These are phyloP conservation scores for Zaprionus obscuricornis DNA, from an alignment of 2,888 invertebrate genomes.

Conservation along the genomic window DNA sequence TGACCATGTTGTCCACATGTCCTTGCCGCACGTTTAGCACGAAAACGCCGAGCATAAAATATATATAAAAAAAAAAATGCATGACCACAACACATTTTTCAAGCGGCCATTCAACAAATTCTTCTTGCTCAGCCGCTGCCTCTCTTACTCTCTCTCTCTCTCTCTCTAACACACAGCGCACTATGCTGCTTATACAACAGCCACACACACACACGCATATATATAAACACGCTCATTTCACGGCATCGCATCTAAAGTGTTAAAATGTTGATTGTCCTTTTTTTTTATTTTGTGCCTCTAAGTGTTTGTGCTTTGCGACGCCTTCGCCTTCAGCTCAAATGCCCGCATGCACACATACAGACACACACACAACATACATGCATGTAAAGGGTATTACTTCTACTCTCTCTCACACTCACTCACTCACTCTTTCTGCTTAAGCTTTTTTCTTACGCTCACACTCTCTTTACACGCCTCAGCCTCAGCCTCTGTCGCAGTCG, in stretches of 20 bases:
- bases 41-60: constrained; percentile 34
- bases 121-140: constrained; percentile 14
- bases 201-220: constrained; percentile 6
- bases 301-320: constrained; percentile 69
- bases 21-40: constrained; percentile 32
- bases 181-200: not conserved
- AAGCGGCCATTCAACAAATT: constrained; percentile 42
- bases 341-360: too few relatives aligned
- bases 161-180: too few relatives aligned
- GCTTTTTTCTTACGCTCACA: too few relatives aligned
- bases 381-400: too few relatives aligned
- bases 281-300: constrained; percentile 44
- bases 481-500: too few relatives aligned
- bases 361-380: too few relatives aligned
- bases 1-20: constrained; percentile 24
- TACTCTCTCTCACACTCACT: not conserved
- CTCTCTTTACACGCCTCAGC: too few relatives aligned
- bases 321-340: too few relatives aligned
- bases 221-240: constrained; percentile 41
- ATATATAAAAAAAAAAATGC: constrained; percentile 73
- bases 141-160: too few relatives aligned
- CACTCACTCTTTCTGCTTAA: too few relatives aligned
- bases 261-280: constrained; percentile 79
- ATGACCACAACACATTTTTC: constrained; percentile 77
- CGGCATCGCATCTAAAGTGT: constrained; percentile 65